A percentile compares a stretch with the other conserved stretches of the same genome.
These are phyloP conservation scores for Tetragnatha montana DNA, from an alignment of 2,888 invertebrate genomes.

Conservation along the genomic window DNA sequence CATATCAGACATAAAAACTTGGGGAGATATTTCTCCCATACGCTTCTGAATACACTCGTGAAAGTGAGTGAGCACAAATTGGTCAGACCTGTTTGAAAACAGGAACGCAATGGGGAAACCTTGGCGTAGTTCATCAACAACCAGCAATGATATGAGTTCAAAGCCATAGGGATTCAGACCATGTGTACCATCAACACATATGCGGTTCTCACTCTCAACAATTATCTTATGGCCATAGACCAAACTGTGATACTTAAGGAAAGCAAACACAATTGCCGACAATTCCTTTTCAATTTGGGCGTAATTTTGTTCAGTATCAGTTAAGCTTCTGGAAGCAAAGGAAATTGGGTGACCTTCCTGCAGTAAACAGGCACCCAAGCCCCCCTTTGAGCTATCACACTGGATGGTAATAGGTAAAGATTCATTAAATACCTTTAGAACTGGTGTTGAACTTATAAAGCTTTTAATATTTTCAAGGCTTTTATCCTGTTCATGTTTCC, in stretches of 20 bases:
- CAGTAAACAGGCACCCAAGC: slow-evolving; percentile 5
- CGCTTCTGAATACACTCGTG: background rate
- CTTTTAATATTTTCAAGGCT: slow-evolving; percentile 5
- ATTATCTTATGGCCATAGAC: slow-evolving; percentile 13
- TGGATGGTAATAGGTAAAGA: background rate
- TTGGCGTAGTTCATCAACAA: slow-evolving; percentile 28
- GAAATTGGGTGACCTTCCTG: slow-evolving; percentile 20
- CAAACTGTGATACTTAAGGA: slow-evolving; percentile 31
- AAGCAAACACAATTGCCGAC: slow-evolving; percentile 16
- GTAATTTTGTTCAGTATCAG: slow-evolving; percentile 31
- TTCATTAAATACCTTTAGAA: slow-evolving; percentile 15
- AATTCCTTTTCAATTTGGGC: slow-evolving; percentile 33
- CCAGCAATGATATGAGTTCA: slow-evolving; percentile 27
- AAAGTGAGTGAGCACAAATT: background rate
- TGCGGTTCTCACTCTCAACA: slow-evolving; percentile 28
- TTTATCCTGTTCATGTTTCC: background rate
- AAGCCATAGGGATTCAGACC: slow-evolving; percentile 20
- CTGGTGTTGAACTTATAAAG: background rate
- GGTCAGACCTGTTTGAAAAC: background rate
- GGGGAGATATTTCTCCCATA: background rate
- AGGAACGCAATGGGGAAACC: slow-evolving; percentile 38
- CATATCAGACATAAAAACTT: slow-evolving; percentile 68
- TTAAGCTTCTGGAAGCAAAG: slow-evolving; percentile 12
- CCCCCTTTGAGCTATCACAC: slow-evolving; percentile 48
- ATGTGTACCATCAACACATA: slow-evolving; percentile 35